Conservation (phyloP, 2,797 vertebrate species). For the Euthynnus affinis region DNA sequence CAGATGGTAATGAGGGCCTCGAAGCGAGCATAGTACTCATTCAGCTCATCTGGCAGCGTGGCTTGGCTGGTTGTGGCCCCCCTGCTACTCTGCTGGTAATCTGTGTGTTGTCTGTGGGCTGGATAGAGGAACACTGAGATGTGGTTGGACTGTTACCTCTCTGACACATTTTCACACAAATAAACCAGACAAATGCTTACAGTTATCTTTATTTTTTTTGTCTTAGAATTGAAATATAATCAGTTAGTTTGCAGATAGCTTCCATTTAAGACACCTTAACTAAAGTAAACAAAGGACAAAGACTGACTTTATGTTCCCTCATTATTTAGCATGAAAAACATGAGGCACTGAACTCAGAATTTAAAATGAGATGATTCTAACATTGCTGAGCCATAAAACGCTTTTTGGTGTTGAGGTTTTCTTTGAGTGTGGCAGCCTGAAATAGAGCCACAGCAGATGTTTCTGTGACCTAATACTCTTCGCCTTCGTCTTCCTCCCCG, state of each 20-base stretch:
- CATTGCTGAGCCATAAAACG: neutral
- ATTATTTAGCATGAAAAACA: conserved; percentile 8
- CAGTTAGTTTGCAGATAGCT: too few relatives aligned
- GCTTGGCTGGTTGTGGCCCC: too few relatives aligned
- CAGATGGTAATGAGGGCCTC: too few relatives aligned
- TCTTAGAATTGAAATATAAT: too few relatives aligned
- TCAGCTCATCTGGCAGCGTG: too few relatives aligned
- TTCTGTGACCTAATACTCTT: conserved; percentile 61
- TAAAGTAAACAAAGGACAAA: conserved; percentile 7
- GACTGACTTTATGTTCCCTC: neutral
- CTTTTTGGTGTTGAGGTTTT: neutral
- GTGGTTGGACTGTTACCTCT: neutral
- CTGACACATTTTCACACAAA: too few relatives aligned
- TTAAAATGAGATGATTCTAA: conserved; percentile 18
- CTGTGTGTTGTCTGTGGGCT: neutral
- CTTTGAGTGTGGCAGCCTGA: neutral
- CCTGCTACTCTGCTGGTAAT: too few relatives aligned
- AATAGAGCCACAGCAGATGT: neutral
- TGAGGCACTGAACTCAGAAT: neutral
- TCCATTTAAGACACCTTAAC: too few relatives aligned
- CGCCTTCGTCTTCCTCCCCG: conserved; percentile 61
- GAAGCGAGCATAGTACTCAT: too few relatives aligned
- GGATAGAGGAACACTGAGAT: neutral
- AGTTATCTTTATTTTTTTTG: too few relatives aligned
- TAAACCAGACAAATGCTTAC: too few relatives aligned